Evolutionary conservation across 2,888 invertebrate genomes (phyloP).

Genomic region (Eilema depressum): DNA sequence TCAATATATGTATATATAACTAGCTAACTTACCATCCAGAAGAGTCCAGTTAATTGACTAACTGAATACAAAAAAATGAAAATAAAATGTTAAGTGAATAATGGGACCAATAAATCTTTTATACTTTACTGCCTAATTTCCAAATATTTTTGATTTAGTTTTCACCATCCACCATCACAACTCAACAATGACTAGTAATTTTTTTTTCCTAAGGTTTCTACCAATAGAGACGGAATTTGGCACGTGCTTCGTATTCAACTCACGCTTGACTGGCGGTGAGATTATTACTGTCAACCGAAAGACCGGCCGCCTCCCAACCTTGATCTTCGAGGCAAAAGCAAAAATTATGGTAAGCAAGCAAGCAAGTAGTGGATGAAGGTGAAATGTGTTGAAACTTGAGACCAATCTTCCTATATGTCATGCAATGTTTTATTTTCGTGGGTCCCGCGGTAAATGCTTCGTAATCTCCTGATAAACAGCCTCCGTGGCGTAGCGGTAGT

Average conservation of each 20-base stretch:
- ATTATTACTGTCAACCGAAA: constrained; percentile 73
- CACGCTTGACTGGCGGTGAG: constrained; percentile 58
- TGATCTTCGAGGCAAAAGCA: constrained; percentile 78
- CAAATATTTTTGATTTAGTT: not conserved
- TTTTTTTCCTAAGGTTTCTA: constrained; percentile 65
- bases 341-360: constrained; percentile 77
- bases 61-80: no score
- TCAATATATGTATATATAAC: no score
- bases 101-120: no score
- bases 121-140: not conserved
- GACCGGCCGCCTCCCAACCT: constrained; percentile 78
- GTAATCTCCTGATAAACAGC: no score
- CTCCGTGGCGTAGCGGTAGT: no score
- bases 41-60: no score
- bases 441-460: no score
- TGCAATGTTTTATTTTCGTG: no score
- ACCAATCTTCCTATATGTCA: no score
- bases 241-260: constrained; percentile 77
- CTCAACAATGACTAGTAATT: not conserved
- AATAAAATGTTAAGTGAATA: no score
- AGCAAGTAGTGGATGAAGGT: not conserved
- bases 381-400: no score
- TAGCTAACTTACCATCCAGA: no score
- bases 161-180: not conserved
- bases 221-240: constrained; percentile 77